These are phyloP conservation scores for Hyperoplus lanceolatus DNA, from an alignment of 2,797 vertebrate genomes.

Conservation along the genomic window DNA sequence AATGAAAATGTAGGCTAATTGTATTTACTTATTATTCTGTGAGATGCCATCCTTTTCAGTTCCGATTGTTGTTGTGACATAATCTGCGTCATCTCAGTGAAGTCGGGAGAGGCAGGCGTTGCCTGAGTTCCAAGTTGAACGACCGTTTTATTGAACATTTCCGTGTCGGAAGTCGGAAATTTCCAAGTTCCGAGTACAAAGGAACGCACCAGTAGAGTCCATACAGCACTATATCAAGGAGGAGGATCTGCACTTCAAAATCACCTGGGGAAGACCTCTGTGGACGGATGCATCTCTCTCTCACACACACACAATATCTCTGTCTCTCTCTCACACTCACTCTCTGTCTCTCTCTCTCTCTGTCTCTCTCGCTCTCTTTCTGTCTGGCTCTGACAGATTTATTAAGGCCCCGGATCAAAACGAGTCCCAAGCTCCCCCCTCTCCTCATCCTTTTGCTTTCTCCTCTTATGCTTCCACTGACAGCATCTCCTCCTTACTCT, in stretches of 20 bases:
- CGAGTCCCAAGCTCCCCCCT: conserved; percentile 64
- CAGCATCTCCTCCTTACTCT: conserved; percentile 57
- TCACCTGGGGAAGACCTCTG: conserved; percentile 71
- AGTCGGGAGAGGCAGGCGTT: background rate
- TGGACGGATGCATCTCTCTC: conserved; percentile 48
- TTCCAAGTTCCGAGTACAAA: conserved; percentile 37
- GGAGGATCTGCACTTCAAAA: conserved; percentile 63
- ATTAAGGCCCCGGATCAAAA: conserved; percentile 74
- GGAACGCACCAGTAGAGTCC: conserved; percentile 19
- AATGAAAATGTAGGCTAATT: no score
- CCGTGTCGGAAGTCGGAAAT: no score
- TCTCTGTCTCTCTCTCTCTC: conserved; percentile 57
- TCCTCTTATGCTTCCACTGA: conserved; percentile 66
- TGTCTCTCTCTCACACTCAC: conserved; percentile 52
- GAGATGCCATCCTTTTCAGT: no score
- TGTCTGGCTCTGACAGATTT: conserved; percentile 79
- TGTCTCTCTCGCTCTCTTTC: conserved; percentile 63
- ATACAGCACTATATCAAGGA: conserved; percentile 26
- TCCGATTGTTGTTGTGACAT: no score
- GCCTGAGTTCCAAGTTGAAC: no score
- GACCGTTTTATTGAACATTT: no score
- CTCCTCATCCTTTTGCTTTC: conserved; percentile 60
- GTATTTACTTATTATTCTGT: no score
- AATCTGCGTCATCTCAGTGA: background rate
- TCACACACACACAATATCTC: background rate